Conservation (phyloP, 2,113 vertebrate species). For the Rhegmatorhina hoffmannsi region DNA sequence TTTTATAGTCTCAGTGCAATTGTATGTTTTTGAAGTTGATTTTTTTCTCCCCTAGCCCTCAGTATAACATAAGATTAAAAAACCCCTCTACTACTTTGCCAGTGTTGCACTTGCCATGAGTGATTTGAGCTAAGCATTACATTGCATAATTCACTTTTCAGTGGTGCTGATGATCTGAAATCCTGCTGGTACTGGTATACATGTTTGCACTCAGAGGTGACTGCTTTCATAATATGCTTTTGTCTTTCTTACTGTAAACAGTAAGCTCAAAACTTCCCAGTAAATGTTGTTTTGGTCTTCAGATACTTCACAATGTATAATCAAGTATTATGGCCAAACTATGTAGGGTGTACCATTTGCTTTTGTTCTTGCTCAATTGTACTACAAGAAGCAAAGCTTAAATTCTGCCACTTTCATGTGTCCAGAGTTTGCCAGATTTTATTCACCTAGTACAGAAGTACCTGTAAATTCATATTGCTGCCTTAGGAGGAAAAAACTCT, state of each 20-base stretch:
- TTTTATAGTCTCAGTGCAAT: background rate
- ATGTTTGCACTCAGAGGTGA: background rate
- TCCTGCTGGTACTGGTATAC: background rate
- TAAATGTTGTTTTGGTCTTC: background rate
- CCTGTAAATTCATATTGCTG: background rate
- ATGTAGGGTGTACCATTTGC: background rate
- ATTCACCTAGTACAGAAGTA: background rate
- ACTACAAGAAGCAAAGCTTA: background rate
- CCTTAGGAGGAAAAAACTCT: background rate
- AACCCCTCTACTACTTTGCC: background rate
- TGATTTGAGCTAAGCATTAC: background rate
- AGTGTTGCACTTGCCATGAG: background rate
- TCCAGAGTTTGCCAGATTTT: background rate
- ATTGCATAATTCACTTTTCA: background rate
- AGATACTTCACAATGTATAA: background rate
- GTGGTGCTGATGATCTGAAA: background rate
- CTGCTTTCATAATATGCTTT: background rate
- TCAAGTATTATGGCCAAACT: background rate
- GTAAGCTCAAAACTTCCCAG: background rate
- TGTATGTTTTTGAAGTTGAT: background rate
- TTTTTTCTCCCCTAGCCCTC: background rate
- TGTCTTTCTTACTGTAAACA: background rate
- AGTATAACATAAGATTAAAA: background rate
- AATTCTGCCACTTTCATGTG: background rate
- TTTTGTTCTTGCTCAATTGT: background rate